Evolutionary conservation across 1,140 invertebrate species (phyloP).

Genomic region (Cephus cinctus): DNA sequence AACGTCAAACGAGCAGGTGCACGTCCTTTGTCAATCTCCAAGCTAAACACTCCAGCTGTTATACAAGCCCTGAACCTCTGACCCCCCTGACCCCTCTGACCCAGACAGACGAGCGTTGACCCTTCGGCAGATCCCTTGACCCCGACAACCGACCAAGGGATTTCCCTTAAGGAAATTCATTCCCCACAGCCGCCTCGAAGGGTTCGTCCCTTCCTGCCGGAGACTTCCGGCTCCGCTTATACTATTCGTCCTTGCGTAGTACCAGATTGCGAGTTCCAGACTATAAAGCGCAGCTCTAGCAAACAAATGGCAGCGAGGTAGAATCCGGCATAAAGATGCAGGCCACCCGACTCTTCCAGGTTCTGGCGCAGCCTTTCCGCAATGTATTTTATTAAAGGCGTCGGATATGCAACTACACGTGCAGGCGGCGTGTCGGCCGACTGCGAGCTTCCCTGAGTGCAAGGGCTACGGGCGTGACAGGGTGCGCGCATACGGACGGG

Average conservation of each 20-base stretch:
- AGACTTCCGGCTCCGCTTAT: too few relatives aligned
- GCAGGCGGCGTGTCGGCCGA: neutral
- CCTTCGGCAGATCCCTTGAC: too few relatives aligned
- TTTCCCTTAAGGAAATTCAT: too few relatives aligned
- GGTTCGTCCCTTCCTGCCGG: too few relatives aligned
- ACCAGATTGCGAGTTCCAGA: slow-evolving; percentile 34
- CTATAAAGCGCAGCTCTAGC: slow-evolving; percentile 31
- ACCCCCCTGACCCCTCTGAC: too few relatives aligned
- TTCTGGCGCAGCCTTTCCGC: neutral
- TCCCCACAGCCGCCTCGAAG: neutral
- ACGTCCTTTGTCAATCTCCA: slow-evolving; percentile 30
- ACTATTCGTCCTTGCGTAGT: slow-evolving; percentile 24
- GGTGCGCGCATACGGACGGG: too few relatives aligned
- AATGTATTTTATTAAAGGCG: neutral
- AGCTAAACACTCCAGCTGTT: slow-evolving; percentile 33
- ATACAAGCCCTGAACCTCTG: too few relatives aligned
- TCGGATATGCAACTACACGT: neutral
- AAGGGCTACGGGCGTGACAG: too few relatives aligned
- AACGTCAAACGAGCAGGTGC: too few relatives aligned
- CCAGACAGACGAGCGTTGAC: too few relatives aligned
- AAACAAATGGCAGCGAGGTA: slow-evolving; percentile 1
- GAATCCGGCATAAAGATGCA: slow-evolving; percentile 5
- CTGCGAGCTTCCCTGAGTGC: neutral
- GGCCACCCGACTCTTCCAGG: neutral
- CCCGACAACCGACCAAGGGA: too few relatives aligned